Base-by-base conservation (phyloP, 2,113 vertebrate genomes). In the Saimiri boliviensis region DNA sequence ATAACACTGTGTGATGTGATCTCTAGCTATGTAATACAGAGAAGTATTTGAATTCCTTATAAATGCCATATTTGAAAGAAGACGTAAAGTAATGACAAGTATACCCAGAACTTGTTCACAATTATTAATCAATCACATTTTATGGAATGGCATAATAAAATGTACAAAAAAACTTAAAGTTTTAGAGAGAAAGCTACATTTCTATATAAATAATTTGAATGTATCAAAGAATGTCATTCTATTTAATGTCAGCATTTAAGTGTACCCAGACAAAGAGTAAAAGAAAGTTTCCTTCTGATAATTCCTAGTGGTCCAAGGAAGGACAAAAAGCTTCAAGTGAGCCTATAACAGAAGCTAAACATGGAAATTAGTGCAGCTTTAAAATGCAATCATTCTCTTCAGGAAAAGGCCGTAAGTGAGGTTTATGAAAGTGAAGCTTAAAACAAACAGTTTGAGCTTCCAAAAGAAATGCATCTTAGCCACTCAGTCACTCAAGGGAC, bases 391-490 rank as follows among this genome's bases (percentile, higher is more conserved):
- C 49, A 68, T 81, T 89, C 56, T 86, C 49, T 92, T 60, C 20
- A 84, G 68, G 89, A 76, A 71, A 92, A 92, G 71, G 79, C 89
- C 79, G 84, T 73, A 86, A 89, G 89, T 40, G 80, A 95, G 30
- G 37, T 52, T 77, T 84, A 54, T 85, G 40, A 58, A 83, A 94
- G 73, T 60, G 21, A 74, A 80, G 20, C 47, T 91, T 86, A 93
- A 95, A 85, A 80, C 77, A 87, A 97, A 93, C 71, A 96, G 11
- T 63, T 58, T 66, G 58, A 79, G 10, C 19, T 91, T 93, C 73
- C 35, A 19, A 63, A 91, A 60, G 30, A 52, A 40, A 77, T 79
- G 25, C 21, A 8, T 84, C 23, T 86, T 74, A 74, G 16, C 47
- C 79, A 52, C 23, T 37, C 3, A 40, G 63, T 42, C 32, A 71